These are phyloP conservation scores for Dolomedes plantarius DNA, from an alignment of 2,888 invertebrate genomes.

Conservation along the genomic window DNA sequence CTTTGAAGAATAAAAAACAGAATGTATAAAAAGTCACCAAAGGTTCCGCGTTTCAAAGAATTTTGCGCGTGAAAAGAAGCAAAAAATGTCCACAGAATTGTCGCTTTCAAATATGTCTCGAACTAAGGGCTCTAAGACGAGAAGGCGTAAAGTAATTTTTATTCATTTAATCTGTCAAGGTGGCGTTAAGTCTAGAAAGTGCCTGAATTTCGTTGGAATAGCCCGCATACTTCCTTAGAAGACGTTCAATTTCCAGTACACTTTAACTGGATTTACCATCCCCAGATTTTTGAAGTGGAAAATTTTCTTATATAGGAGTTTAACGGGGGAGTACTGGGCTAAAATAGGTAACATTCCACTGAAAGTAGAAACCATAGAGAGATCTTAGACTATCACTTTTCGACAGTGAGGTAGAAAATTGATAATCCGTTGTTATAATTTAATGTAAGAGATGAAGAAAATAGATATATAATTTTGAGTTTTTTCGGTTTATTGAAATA, in stretches of 20 bases:
- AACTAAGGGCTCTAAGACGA: conserved; percentile 45
- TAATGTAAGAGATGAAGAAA: too few species aligned
- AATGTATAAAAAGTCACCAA: conserved; percentile 34
- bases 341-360: conserved; percentile 40
- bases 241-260: conserved; percentile 59
- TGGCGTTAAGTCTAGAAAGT: conserved; percentile 57
- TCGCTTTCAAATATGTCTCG: conserved; percentile 39
- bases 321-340: background rate
- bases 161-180: conserved; percentile 65
- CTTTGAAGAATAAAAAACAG: conserved; percentile 8
- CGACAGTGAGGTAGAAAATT: too few species aligned
- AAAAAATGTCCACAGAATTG: conserved; percentile 31
- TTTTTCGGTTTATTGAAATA: too few species aligned
- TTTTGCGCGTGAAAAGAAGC: conserved; percentile 12
- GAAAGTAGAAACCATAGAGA: background rate
- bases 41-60: conserved; percentile 8
- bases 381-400: too few species aligned
- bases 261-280: conserved; percentile 44
- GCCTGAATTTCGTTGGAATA: conserved; percentile 43
- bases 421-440: too few species aligned
- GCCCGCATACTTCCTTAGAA: conserved; percentile 35
- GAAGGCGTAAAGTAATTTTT: conserved; percentile 63
- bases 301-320: conserved; percentile 36
- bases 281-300: conserved; percentile 35
- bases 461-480: too few species aligned